Percentiles rank a stretch among this genome's conserved stretches.
phyloP scores from a whole-genome alignment of 2,113 vertebrate species.

The Regulus satrapa region DNA sequence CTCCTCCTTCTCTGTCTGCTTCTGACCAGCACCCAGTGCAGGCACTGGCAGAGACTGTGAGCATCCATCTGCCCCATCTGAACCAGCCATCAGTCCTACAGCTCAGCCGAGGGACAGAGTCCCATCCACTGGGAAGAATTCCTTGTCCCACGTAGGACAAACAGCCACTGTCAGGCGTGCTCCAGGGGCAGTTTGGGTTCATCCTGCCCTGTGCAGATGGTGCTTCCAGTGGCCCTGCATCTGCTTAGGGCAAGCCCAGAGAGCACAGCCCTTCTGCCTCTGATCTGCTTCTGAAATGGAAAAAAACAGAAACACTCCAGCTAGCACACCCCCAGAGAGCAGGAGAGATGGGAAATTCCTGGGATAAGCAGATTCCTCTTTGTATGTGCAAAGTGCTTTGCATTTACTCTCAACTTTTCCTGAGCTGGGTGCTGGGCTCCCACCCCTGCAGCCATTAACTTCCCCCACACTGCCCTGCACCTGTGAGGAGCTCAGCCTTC shows the following conservation, averaged over 20 bases:
- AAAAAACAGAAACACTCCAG: neutral
- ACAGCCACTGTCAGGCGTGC: neutral
- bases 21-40: neutral
- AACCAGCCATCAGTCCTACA: neutral
- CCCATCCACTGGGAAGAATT: neutral
- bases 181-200: neutral
- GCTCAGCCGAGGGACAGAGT: neutral
- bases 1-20: neutral
- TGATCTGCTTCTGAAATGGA: neutral
- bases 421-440: neutral
- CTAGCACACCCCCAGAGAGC: neutral
- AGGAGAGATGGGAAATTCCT: neutral
- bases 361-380: constrained; percentile 5
- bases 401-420: neutral
- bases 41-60: neutral
- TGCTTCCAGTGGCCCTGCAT: neutral
- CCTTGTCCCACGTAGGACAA: rapidly evolving
- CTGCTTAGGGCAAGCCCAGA: neutral
- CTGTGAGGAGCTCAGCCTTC: neutral
- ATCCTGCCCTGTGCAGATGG: neutral
- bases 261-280: neutral
- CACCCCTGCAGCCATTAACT: neutral
- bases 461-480: neutral
- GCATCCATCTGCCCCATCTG: neutral
- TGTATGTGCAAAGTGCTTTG: too few relatives aligned